A percentile compares a stretch with the other conserved stretches of the same genome.
Conservation (phyloP, 1,140 invertebrate species). For the Drosophila jambulina region DNA sequence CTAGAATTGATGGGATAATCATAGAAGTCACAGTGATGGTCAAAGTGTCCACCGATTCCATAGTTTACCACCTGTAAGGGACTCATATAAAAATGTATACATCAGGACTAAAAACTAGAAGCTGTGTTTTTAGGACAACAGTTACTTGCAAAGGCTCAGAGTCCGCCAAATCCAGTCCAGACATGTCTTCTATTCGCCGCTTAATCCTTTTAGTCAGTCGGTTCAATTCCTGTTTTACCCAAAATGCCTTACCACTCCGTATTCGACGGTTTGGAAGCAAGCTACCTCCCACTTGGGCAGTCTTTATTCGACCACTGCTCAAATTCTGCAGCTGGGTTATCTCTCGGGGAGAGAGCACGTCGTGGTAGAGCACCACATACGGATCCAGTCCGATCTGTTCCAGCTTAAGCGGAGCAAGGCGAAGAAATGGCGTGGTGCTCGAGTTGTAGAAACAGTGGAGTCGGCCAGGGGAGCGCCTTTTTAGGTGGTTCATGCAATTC, state of each 20-base stretch:
- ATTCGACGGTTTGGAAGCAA: fast-evolving
- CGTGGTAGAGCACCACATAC: neutral
- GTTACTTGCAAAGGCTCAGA: neutral
- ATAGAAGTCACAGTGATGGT: neutral
- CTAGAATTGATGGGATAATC: fast-evolving
- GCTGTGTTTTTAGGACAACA: neutral
- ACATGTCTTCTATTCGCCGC: neutral
- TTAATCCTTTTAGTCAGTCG: neutral
- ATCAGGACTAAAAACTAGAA: too few species aligned
- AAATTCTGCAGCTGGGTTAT: neutral
- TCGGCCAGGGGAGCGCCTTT: too few species aligned
- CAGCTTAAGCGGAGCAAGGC: neutral
- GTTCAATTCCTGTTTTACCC: neutral
- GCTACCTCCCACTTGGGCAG: neutral
- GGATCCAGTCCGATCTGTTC: neutral
- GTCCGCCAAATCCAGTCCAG: neutral
- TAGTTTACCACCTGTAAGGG: neutral
- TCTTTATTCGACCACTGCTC: neutral
- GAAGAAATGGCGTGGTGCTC: neutral
- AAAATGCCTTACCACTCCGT: neutral
- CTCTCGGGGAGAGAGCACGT: neutral
- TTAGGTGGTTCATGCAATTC: neutral
- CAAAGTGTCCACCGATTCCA: neutral
- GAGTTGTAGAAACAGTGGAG: neutral
- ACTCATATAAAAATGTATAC: too few species aligned